These are phyloP conservation scores for Riparia riparia DNA, from an alignment of 2,113 vertebrate genomes.

Conservation along the genomic window DNA sequence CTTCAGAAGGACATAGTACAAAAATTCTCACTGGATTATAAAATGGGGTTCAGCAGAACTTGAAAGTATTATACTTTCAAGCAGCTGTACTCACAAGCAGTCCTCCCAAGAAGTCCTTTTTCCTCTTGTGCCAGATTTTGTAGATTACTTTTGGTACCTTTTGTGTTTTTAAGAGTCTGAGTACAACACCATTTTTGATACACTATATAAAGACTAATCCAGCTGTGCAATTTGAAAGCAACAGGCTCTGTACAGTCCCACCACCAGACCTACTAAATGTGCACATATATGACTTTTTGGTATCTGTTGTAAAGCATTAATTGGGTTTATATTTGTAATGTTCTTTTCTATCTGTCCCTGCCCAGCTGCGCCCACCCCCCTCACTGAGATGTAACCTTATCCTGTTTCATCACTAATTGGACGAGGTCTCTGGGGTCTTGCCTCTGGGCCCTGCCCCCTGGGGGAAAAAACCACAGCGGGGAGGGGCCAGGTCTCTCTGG, in stretches of 20 bases:
- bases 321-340: no score
- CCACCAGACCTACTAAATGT: background rate
- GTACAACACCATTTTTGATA: background rate
- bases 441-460: no score
- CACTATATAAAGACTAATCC: background rate
- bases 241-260: background rate
- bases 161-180: background rate
- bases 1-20: background rate
- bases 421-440: no score
- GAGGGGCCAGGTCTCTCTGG: no score
- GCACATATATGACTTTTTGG: no score
- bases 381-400: no score
- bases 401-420: no score
- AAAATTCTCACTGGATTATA: background rate
- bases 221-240: background rate
- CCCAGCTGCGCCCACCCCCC: no score
- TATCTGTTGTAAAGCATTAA: no score
- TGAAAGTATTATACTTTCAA: background rate
- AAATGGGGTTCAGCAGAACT: background rate
- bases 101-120: background rate
- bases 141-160: background rate
- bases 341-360: no score
- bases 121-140: background rate
- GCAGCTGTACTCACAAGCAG: background rate
- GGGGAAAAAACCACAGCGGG: no score